These are phyloP conservation scores for Cremastobaeus sp. DNA, from an alignment of 2,888 invertebrate genomes.

Conservation along the genomic window DNA sequence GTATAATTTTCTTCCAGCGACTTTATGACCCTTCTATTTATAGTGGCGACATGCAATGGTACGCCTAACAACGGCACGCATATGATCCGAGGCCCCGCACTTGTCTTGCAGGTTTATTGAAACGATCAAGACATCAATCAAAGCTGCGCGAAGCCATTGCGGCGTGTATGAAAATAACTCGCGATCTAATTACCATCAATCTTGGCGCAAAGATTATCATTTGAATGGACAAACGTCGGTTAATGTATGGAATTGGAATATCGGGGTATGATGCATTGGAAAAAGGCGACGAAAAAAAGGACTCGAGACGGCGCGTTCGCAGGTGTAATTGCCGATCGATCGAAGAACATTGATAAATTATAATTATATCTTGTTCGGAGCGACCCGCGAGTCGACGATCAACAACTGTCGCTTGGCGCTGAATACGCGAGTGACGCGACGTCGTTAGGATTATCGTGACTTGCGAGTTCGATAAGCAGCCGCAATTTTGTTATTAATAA, in stretches of 20 bases:
- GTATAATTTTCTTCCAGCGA: slow-evolving; percentile 63
- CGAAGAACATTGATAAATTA: slow-evolving; percentile 30
- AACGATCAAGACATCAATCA: slow-evolving; percentile 59
- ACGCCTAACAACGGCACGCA: slow-evolving; percentile 47
- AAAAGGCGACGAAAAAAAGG: background rate
- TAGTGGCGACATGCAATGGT: slow-evolving; percentile 61
- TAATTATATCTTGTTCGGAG: too few relatives aligned
- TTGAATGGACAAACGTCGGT: slow-evolving; percentile 39
- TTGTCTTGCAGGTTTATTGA: slow-evolving; percentile 55
- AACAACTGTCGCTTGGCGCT: too few relatives aligned
- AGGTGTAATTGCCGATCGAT: slow-evolving; percentile 40
- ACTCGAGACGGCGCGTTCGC: slow-evolving; percentile 32
- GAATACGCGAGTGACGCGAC: slow-evolving; percentile 27
- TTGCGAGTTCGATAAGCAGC: slow-evolving; percentile 27
- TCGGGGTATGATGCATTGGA: slow-evolving; percentile 17
- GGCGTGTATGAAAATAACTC: slow-evolving; percentile 46
- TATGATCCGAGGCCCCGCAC: slow-evolving; percentile 46
- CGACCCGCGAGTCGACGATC: too few relatives aligned
- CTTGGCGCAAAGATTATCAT: slow-evolving; percentile 51
- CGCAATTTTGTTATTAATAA: slow-evolving; percentile 19
- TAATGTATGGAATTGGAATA: slow-evolving; percentile 44
- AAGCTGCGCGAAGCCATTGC: slow-evolving; percentile 23
- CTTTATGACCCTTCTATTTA: slow-evolving; percentile 67
- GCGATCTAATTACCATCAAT: slow-evolving; percentile 56
- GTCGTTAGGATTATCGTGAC: slow-evolving; percentile 32